Evolutionary conservation across 2,113 vertebrate genomes (phyloP), one percentile per base, ranked within the genome.

Genomic region (Pelobates fuscus): DNA sequence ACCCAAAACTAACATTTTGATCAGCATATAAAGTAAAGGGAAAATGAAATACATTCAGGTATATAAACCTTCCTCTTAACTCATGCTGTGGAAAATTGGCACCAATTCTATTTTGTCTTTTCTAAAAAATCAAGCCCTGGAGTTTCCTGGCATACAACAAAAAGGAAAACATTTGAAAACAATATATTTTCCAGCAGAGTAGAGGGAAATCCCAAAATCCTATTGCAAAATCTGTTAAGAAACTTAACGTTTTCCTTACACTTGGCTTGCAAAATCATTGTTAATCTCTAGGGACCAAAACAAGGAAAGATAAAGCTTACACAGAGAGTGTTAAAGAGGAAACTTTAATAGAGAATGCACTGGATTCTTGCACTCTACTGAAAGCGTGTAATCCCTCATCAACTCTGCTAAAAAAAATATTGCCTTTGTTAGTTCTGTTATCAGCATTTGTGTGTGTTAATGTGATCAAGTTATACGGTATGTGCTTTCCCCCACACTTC

Each of bases 131-230:
- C 29, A 23, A 27, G 25, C 71, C 25, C 30, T 44, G 62, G 52
- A 67, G 71, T 75, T 75, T 75, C 71, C 71, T 75, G 71, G 71
- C 71, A 67, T 25, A 59, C 71, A 67, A 67, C 67, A 14, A 75
- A 66, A 75, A 58, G 61, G 71, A 23, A 44, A 74, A 65, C 55
- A 14, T 32, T 74, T 30, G 30, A 25, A 58, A 24, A 75, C n/a
- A n/a, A n/a, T n/a, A 75, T 30, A 67, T 67, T 74, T 75, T 75
- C 71, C 71, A 67, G 27, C 32, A 46, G 52, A 24, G 18, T 7
- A 67, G 32, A 37, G 71, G 71, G 71, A 75, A 75, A 24, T 74
- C 71, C 71, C 71, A 65, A 43, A 65, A 57, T 52, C 52, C 71
- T 74, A 29, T 29, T 41, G 71, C 21, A 57, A 26, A 41, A 26